These are phyloP conservation scores for Sebastolobus altivelis DNA, from an alignment of 2,797 vertebrate species.

Conservation along the genomic window DNA sequence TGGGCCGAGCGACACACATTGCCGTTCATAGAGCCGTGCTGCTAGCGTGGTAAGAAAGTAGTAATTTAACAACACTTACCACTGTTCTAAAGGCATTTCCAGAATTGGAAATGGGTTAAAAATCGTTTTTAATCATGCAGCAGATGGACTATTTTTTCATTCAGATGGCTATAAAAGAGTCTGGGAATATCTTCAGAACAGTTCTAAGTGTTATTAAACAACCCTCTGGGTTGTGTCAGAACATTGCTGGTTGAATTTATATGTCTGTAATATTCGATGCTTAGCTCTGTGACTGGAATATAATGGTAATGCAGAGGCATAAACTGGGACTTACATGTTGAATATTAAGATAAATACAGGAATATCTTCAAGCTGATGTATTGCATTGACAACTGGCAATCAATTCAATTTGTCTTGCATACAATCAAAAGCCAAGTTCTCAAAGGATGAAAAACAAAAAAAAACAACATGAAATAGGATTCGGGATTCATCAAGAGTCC, in stretches of 20 bases:
- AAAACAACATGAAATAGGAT: background rate
- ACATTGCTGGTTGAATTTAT: background rate
- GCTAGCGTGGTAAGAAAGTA: too few species aligned
- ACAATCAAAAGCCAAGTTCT: constrained; percentile 55
- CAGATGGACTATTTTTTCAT: background rate
- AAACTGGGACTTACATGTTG: background rate
- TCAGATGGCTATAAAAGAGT: background rate
- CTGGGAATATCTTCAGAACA: background rate
- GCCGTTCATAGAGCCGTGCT: background rate
- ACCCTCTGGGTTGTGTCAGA: background rate
- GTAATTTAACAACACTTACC: background rate
- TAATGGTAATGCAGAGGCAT: constrained; percentile 5
- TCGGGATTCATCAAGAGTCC: background rate
- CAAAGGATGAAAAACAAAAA: constrained; percentile 4
- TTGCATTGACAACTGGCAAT: constrained; percentile 29
- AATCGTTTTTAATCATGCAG: background rate
- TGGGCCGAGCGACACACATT: too few species aligned
- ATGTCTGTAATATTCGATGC: background rate
- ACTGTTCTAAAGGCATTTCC: background rate
- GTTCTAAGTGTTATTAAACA: background rate
- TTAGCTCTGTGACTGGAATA: constrained; percentile 17
- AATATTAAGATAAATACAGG: background rate
- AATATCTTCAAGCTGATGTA: constrained; percentile 4
- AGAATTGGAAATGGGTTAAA: background rate
- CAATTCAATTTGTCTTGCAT: constrained; percentile 41